Evolutionary conservation across 2,113 vertebrate species (phyloP).

Genomic region (Tenebrosternarchus preto): DNA sequence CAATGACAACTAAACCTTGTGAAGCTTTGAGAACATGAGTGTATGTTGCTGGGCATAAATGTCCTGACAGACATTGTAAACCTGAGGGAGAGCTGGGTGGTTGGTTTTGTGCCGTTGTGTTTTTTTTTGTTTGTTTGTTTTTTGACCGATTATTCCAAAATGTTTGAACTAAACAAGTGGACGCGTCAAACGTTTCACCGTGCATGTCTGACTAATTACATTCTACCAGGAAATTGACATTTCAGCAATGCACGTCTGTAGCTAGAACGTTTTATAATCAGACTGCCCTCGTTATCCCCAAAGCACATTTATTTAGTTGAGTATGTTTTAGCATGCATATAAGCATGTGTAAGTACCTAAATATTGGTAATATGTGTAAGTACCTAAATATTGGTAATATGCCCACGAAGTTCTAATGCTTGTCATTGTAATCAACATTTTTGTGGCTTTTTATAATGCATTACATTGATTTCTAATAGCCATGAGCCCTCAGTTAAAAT

Average conservation of each 20-base stretch:
- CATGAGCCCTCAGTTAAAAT: background rate
- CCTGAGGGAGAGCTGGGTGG: no score
- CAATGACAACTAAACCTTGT: slow-evolving; percentile 73
- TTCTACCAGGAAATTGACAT: slow-evolving; percentile 4
- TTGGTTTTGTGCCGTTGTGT: no score
- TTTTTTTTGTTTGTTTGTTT: background rate
- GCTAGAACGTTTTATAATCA: background rate
- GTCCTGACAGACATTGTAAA: no score
- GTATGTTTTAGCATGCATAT: background rate
- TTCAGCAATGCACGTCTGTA: background rate
- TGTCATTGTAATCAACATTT: background rate
- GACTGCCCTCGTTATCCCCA: background rate
- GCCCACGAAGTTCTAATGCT: background rate
- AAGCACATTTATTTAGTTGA: background rate
- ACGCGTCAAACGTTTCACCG: background rate
- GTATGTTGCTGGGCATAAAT: no score
- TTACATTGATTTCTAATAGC: background rate
- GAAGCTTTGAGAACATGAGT: background rate
- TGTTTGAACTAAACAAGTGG: background rate
- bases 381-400: background rate
- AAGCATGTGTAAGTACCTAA: background rate
- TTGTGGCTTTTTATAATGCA: background rate
- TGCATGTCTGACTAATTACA: background rate
- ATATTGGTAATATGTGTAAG: background rate
- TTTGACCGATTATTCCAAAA: background rate